phyloP scores from a whole-genome alignment of 2,113 vertebrate species.

The Callipepla californica region DNA sequence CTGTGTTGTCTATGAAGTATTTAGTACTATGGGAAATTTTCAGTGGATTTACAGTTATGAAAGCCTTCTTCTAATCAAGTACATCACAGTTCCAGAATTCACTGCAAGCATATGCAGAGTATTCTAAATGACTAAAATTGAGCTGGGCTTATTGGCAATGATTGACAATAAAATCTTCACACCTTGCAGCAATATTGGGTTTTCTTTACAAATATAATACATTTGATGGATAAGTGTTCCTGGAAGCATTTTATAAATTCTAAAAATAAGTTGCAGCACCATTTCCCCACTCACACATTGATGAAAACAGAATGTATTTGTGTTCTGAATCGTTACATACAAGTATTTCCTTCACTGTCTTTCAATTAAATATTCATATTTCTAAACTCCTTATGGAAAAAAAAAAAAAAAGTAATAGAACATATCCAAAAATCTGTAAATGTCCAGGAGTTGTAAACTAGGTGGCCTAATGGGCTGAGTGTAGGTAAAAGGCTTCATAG shows the following conservation, averaged over 20 bases:
- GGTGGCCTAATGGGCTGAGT: background rate
- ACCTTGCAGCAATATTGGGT: background rate
- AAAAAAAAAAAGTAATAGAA: background rate
- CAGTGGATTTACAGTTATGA: background rate
- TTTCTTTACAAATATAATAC: background rate
- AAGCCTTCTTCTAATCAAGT: background rate
- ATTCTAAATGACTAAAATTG: background rate
- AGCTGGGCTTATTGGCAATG: background rate
- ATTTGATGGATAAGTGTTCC: background rate
- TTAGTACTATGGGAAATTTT: background rate
- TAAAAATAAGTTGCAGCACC: background rate
- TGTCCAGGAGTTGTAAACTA: background rate
- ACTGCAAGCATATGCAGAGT: background rate
- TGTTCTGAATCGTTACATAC: background rate
- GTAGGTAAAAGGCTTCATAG: background rate
- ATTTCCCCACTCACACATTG: background rate
- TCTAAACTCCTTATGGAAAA: background rate
- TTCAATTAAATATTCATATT: background rate
- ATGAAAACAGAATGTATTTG: background rate
- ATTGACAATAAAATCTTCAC: background rate
- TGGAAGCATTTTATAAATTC: background rate
- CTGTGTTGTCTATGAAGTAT: background rate
- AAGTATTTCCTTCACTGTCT: background rate
- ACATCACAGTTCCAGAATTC: slow-evolving; percentile 25
- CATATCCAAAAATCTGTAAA: background rate